Evolutionary conservation across 1,140 invertebrate species (phyloP).

Genomic region (Dinoponera quadriceps): DNA sequence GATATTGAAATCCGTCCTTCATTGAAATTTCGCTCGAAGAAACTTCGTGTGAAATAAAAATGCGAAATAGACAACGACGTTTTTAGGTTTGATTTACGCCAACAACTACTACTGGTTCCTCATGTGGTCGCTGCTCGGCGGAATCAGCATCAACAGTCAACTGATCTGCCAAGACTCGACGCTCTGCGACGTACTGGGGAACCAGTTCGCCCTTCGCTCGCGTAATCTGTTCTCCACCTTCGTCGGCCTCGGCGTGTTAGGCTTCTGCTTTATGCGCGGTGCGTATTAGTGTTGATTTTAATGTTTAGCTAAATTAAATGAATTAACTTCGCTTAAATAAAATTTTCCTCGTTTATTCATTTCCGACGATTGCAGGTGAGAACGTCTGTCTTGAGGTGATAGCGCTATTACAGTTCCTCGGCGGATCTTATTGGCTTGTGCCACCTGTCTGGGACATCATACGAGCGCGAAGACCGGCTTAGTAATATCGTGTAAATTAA

Average conservation of each 20-base stretch:
- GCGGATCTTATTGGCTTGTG: conserved; percentile 63
- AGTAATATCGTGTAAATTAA: neutral
- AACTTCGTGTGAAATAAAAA: too few relatives aligned
- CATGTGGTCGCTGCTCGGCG: conserved; percentile 49
- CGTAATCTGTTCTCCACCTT: conserved; percentile 60
- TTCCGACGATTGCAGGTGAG: conserved; percentile 46
- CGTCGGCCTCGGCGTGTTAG: conserved; percentile 56
- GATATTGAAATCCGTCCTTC: too few relatives aligned
- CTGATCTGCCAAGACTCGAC: conserved; percentile 58
- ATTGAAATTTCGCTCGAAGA: neutral
- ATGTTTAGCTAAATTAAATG: too few relatives aligned
- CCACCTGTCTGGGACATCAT: conserved; percentile 43
- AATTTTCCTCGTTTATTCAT: neutral
- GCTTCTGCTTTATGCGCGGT: conserved; percentile 57
- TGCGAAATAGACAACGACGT: neutral
- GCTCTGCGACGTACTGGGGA: conserved; percentile 59
- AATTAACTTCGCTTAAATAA: neutral
- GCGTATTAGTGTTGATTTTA: conserved; percentile 42
- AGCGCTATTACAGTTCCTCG: conserved; percentile 62
- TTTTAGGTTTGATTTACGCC: conserved; percentile 36
- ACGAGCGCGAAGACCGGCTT: conserved; percentile 4
- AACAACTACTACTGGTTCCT: conserved; percentile 27
- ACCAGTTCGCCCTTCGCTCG: conserved; percentile 14
- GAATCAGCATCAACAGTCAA: conserved; percentile 40
- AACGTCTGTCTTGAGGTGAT: conserved; percentile 38